phyloP scores from a whole-genome alignment of 2,113 vertebrate genomes.

The Muntiacus muntjak region DNA sequence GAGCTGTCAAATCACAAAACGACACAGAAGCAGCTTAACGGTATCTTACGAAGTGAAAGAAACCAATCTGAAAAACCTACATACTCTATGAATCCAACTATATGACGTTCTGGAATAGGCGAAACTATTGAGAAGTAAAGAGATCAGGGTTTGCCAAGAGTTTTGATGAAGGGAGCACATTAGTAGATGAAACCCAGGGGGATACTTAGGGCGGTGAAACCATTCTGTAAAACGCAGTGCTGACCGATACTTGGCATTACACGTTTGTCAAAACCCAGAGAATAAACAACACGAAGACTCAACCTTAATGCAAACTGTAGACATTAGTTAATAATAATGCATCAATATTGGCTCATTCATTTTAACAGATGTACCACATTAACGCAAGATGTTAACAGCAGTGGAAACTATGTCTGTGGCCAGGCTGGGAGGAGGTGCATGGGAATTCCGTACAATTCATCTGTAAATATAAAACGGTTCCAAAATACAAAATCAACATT shows the following conservation, averaged over 20 bases:
- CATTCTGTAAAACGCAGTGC: background rate
- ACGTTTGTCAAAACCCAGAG: background rate
- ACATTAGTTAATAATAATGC: background rate
- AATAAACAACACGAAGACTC: too few relatives aligned
- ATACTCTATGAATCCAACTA: background rate
- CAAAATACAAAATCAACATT: background rate
- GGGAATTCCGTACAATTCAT: background rate
- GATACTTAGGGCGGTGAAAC: background rate
- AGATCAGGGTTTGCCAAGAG: background rate
- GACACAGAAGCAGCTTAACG: background rate
- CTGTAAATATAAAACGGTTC: background rate
- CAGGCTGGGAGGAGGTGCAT: background rate
- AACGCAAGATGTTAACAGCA: background rate
- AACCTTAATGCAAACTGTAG: background rate
- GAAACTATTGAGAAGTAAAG: background rate
- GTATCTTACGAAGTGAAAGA: background rate
- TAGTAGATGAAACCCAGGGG: background rate
- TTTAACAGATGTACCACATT: background rate
- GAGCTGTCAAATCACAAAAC: background rate
- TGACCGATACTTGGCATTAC: background rate
- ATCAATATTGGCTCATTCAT: background rate
- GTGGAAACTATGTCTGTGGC: background rate
- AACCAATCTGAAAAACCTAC: background rate
- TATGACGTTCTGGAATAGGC: background rate
- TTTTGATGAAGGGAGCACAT: too few relatives aligned